Evolutionary conservation across 2,113 vertebrate species (phyloP).

Genomic region (Ptilorrhoa leucosticta): DNA sequence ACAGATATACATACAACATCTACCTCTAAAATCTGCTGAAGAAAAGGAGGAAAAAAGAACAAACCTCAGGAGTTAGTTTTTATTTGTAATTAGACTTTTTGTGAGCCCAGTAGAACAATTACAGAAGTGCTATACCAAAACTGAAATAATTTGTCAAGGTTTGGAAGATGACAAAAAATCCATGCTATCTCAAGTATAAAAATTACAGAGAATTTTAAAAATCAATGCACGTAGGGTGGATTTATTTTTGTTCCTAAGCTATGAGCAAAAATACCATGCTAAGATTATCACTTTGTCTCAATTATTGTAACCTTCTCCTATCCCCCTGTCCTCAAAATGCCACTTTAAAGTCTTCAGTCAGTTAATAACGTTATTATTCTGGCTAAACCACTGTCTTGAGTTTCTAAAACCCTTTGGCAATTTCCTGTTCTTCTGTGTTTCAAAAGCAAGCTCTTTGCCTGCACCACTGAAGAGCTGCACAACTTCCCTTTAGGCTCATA

Average conservation of each 20-base stretch:
- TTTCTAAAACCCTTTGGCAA: not conserved
- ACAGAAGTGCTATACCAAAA: not conserved
- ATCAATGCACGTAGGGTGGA: not conserved
- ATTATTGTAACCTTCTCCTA: not conserved
- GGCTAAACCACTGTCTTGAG: not conserved
- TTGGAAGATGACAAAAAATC: not conserved
- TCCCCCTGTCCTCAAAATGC: not conserved
- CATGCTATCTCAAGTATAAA: not conserved
- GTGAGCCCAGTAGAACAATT: not conserved
- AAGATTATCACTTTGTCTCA: not conserved
- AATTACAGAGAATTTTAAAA: not conserved
- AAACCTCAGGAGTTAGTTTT: not conserved
- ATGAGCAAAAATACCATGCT: not conserved
- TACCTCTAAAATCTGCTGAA: not conserved
- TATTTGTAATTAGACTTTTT: not conserved
- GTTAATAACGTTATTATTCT: not conserved
- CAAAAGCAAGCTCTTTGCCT: not conserved
- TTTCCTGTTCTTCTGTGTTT: not conserved
- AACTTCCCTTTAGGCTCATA: not conserved
- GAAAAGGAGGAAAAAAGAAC: not conserved
- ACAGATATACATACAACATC: rapidly evolving
- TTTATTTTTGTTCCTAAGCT: not conserved
- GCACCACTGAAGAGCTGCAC: not conserved
- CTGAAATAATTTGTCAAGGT: not conserved
- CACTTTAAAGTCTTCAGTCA: not conserved